Evolutionary conservation across 2,888 invertebrate species (phyloP).

Genomic region (Elmis aenea): DNA sequence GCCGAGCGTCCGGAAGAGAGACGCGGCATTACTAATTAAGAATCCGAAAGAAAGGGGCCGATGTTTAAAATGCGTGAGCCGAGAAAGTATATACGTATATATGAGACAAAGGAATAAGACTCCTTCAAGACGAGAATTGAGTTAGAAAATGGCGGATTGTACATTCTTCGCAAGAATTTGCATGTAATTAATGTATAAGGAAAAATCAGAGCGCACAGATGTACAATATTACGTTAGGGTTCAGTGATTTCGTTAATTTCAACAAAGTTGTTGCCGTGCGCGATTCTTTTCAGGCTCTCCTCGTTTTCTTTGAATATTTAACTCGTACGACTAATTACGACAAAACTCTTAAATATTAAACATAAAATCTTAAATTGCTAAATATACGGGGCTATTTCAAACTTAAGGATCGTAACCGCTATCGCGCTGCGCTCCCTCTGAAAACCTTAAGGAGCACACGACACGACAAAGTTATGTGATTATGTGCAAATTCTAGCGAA

Average conservation of each 20-base stretch:
- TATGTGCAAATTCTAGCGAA: too few relatives aligned
- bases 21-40: slow-evolving; percentile 63
- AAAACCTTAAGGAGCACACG: too few relatives aligned
- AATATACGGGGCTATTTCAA: slow-evolving; percentile 1
- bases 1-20: slow-evolving; percentile 47
- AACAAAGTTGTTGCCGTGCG: slow-evolving; percentile 22
- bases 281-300: slow-evolving; percentile 13
- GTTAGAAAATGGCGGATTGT: slow-evolving; percentile 48
- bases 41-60: slow-evolving; percentile 62
- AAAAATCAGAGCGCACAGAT: slow-evolving; percentile 46
- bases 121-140: slow-evolving; percentile 44
- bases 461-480: too few relatives aligned
- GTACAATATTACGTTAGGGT: slow-evolving; percentile 39
- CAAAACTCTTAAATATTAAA: too few relatives aligned
- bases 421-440: too few relatives aligned
- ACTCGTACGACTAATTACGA: too few relatives aligned
- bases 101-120: slow-evolving; percentile 48
- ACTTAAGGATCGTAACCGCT: slow-evolving; percentile 2
- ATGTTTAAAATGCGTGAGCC: slow-evolving; percentile 51
- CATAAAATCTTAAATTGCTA: too few relatives aligned
- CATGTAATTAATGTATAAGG: slow-evolving; percentile 46
- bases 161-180: slow-evolving; percentile 48
- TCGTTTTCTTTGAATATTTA: slow-evolving; percentile 7
- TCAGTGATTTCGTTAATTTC: slow-evolving; percentile 37
- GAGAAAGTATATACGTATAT: slow-evolving; percentile 43